Percentiles rank a stretch among this genome's conserved stretches.
phyloP scores from a whole-genome alignment of 2,797 vertebrate genomes.

The Hippopotamyrus pictus region DNA sequence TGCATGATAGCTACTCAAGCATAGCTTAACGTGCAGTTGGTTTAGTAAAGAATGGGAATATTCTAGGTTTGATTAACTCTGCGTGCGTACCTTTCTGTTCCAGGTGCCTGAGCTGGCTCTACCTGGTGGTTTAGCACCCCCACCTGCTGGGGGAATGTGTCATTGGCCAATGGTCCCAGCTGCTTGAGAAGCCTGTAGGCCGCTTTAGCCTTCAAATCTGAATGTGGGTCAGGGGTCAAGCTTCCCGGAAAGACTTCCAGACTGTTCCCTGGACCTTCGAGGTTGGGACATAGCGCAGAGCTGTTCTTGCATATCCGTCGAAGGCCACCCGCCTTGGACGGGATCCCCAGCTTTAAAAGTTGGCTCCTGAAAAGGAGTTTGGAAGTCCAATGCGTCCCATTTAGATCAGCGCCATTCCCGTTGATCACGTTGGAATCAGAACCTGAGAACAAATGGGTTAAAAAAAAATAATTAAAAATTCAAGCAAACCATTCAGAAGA shows the following conservation, averaged over 20 bases:
- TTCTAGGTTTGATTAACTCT: background rate
- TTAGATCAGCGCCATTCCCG: slow-evolving; percentile 40
- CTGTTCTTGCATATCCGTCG: slow-evolving; percentile 32
- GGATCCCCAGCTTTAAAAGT: slow-evolving; percentile 28
- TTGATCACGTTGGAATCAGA: slow-evolving; percentile 52
- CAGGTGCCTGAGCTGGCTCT: slow-evolving; percentile 60
- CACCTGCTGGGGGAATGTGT: slow-evolving; percentile 38
- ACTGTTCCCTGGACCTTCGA: slow-evolving; percentile 33
- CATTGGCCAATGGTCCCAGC: slow-evolving; percentile 38
- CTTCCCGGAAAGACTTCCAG: slow-evolving; percentile 47
- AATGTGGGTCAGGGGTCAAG: slow-evolving; percentile 40
- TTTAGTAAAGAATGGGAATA: background rate
- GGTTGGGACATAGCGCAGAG: slow-evolving; percentile 25
- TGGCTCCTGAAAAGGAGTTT: slow-evolving; percentile 27
- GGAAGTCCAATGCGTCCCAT: slow-evolving; percentile 34
- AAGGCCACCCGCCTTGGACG: slow-evolving; percentile 22
- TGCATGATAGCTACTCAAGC: background rate
- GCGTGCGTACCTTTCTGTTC: slow-evolving; percentile 65
- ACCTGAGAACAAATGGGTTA: slow-evolving; percentile 34
- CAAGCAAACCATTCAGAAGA: background rate
- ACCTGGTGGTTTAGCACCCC: slow-evolving; percentile 49
- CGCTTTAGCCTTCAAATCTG: slow-evolving; percentile 36
- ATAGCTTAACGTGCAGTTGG: background rate
- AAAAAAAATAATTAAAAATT: background rate
- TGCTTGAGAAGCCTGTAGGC: slow-evolving; percentile 43